A percentile compares a stretch with the other conserved stretches of the same genome.
These are phyloP conservation scores for Disparrhopalites patrizii DNA, from an alignment of 2,888 invertebrate genomes.

Conservation along the genomic window DNA sequence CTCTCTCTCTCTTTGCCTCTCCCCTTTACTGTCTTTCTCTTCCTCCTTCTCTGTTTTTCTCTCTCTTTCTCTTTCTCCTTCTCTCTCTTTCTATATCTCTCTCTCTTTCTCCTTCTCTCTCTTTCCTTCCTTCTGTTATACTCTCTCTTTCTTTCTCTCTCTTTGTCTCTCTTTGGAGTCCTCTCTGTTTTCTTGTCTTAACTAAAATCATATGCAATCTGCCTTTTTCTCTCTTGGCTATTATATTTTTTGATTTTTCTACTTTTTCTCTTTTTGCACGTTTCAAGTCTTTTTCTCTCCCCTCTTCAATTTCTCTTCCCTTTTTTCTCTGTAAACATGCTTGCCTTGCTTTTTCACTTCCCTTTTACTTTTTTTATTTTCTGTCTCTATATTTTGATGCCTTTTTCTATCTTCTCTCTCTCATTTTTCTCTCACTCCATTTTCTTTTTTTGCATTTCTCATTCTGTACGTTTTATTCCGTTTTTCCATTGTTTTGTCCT, in stretches of 20 bases:
- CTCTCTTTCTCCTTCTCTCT: conserved; percentile 2
- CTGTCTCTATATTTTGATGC: not conserved
- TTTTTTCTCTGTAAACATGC: not conserved
- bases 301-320: not conserved
- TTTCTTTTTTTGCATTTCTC: too few species aligned
- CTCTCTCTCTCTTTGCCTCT: conserved; percentile 33
- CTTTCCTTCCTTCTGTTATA: not conserved
- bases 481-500: too few species aligned
- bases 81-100: not conserved
- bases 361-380: not conserved
- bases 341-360: not conserved
- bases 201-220: not conserved
- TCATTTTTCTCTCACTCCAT: too few species aligned
- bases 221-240: not conserved
- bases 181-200: not conserved
- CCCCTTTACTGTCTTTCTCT: conserved; percentile 15
- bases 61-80: not conserved
- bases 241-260: too few species aligned
- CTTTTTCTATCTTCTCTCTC: not conserved
- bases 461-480: too few species aligned
- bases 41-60: conserved; percentile 5
- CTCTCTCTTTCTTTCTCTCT: not conserved
- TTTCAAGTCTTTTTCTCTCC: not conserved
- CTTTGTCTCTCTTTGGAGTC: not conserved
- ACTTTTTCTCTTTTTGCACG: too few species aligned